Conservation (phyloP, 2,113 vertebrate genomes). For the Nipponia nippon region DNA sequence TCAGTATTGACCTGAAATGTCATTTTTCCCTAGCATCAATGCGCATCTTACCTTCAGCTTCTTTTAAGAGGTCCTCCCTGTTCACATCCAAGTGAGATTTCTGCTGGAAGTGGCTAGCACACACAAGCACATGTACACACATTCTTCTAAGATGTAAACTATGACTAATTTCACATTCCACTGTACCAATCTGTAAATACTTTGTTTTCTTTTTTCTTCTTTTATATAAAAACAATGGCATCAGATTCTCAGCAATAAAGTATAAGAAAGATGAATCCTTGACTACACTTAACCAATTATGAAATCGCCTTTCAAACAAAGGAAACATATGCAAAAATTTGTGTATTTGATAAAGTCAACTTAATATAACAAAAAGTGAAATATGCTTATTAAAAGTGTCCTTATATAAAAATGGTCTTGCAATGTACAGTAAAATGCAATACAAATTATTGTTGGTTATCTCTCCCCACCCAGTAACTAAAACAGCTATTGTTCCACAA, state of each 20-base stretch:
- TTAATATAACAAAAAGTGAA: conserved; percentile 85
- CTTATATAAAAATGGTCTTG: conserved; percentile 84
- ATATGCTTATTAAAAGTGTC: conserved; percentile 86
- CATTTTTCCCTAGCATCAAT: neutral
- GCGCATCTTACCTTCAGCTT: conserved; percentile 39
- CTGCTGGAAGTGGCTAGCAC: conserved; percentile 58
- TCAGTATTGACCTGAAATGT: neutral
- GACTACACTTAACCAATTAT: conserved; percentile 75
- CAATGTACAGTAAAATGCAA: conserved; percentile 85
- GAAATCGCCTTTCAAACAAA: conserved; percentile 77
- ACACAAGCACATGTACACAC: conserved; percentile 65
- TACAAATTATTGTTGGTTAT: conserved; percentile 78
- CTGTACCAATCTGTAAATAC: conserved; percentile 70
- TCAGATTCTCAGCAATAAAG: conserved; percentile 73
- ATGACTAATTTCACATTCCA: conserved; percentile 77
- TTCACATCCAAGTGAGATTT: conserved; percentile 25
- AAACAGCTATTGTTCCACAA: conserved; percentile 73
- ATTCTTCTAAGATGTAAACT: conserved; percentile 73
- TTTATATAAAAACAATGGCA: conserved; percentile 72
- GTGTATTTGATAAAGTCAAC: conserved; percentile 81
- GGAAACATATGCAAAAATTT: conserved; percentile 79
- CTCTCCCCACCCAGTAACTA: conserved; percentile 75
- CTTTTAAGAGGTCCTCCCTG: conserved; percentile 37
- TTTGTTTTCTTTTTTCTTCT: conserved; percentile 52
- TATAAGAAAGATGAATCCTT: conserved; percentile 75